Base-by-base conservation (phyloP, 2,888 invertebrate species). In the Sminthurides aquaticus region DNA sequence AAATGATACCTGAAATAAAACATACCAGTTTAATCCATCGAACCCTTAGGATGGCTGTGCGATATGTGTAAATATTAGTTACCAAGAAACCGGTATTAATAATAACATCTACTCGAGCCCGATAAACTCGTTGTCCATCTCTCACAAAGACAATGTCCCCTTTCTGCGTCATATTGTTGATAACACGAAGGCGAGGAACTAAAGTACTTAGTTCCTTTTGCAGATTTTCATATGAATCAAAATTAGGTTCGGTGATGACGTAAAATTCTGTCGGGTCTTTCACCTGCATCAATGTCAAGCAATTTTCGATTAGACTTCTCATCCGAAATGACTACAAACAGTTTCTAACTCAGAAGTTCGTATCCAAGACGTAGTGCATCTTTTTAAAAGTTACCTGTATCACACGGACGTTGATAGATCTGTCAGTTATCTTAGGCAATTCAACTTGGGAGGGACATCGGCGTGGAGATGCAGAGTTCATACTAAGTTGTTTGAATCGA, bases 211-310 rank as follows among this genome's bases (percentile, higher is more conserved):
- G 43, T 15, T 34, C 43, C 15, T 5, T 15, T 5, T 5, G 5
- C 5, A 34, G 8, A 5, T 34, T 15, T 15, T 34, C 43, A 34
- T 11, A 34, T 34, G 8, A 5, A 34, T 34, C 27, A n/a, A 55
- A 60, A 27, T 69, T 66, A 1, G 11, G 5, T 20, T 64, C 49
- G 18, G 15, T 15, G 1, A 65, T 59, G 1, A 69, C 66, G 49
- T 58, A 72, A 49, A 72, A 69, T 29, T 72, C 72, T 5, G 49
- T 5, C 0, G 71, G 69, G 43, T 61, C 52, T 15, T 66, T 62
- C 49, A 67, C 34, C 70, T 70, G 34, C 2, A 26, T 55, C 2
- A n/a, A n/a, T n/a, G n/a, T n/a, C n/a, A n/a, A n/a, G n/a, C n/a
- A n/a, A n/a, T n/a, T n/a, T n/a, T n/a, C n/a, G n/a, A n/a, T n/a